Conservation (phyloP, 2,113 vertebrate genomes). For the Lycaon pictus region DNA sequence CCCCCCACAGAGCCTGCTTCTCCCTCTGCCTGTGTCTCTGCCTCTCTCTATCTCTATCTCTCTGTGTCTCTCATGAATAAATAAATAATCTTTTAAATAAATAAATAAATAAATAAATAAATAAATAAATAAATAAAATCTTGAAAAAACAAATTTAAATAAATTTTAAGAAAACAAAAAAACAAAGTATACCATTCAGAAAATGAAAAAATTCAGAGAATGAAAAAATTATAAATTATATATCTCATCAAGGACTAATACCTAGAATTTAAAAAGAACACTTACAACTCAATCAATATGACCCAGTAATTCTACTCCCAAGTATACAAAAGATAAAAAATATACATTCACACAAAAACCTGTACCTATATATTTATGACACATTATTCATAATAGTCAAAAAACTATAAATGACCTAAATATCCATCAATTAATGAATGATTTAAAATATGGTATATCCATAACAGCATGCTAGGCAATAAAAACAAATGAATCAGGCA, state of each 20-base stretch:
- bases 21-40: no score
- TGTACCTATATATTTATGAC: not conserved
- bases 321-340: not conserved
- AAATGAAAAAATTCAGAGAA: slow-evolving; percentile 2
- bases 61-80: no score
- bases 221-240: not conserved
- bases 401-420: not conserved
- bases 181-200: not conserved
- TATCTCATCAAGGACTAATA: not conserved
- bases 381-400: not conserved
- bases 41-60: no score
- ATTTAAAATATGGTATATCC: no score
- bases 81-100: no score
- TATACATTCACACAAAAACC: not conserved
- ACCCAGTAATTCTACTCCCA: not conserved
- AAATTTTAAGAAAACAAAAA: not conserved
- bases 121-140: not conserved
- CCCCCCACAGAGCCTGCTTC: no score
- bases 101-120: no score
- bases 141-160: not conserved
- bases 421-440: not conserved
- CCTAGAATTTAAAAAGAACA: not conserved
- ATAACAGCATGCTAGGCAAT: no score
- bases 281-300: not conserved
- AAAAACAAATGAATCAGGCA: no score